These are phyloP conservation scores for Asteroscopus sphinx DNA, from an alignment of 2,888 invertebrate genomes.

Conservation along the genomic window DNA sequence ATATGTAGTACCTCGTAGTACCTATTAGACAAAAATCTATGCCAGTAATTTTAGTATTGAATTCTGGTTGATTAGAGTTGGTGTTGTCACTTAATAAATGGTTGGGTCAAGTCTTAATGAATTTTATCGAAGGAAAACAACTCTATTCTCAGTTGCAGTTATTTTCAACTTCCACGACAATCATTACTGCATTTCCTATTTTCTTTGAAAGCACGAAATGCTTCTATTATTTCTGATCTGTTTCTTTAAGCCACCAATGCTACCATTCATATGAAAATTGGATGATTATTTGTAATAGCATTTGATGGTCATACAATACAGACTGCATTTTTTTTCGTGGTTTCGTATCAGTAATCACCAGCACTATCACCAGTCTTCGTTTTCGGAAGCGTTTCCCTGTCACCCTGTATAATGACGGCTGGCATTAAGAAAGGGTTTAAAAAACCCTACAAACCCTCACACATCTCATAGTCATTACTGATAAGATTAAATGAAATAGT, in stretches of 20 bases:
- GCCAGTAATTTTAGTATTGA: conserved; percentile 11
- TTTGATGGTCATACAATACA: conserved; percentile 14
- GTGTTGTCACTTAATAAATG: conserved; percentile 16
- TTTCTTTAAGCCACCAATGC: not conserved
- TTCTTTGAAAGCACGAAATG: not conserved
- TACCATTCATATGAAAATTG: conserved; percentile 45
- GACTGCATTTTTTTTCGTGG: too few species aligned
- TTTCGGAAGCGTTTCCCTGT: too few species aligned
- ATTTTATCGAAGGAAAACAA: conserved; percentile 21
- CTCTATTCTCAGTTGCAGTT: not conserved
- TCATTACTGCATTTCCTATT: too few species aligned
- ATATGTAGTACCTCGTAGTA: not conserved
- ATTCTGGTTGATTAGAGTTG: conserved; percentile 26
- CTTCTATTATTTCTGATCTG: not conserved
- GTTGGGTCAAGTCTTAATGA: conserved; percentile 17
- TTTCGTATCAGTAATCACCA: too few species aligned
- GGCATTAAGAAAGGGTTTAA: too few species aligned
- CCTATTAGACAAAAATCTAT: conserved; percentile 2
- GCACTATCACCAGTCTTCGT: too few species aligned
- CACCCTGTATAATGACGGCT: too few species aligned
- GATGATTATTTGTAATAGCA: conserved; percentile 23
- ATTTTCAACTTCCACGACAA: too few species aligned
- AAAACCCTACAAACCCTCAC: too few species aligned
- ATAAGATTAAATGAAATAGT: too few species aligned
- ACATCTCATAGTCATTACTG: too few species aligned